Percentiles rank a stretch among this genome's conserved stretches.
These are phyloP conservation scores for Plebejus anna DNA, from an alignment of 2,888 invertebrate species.

Conservation along the genomic window DNA sequence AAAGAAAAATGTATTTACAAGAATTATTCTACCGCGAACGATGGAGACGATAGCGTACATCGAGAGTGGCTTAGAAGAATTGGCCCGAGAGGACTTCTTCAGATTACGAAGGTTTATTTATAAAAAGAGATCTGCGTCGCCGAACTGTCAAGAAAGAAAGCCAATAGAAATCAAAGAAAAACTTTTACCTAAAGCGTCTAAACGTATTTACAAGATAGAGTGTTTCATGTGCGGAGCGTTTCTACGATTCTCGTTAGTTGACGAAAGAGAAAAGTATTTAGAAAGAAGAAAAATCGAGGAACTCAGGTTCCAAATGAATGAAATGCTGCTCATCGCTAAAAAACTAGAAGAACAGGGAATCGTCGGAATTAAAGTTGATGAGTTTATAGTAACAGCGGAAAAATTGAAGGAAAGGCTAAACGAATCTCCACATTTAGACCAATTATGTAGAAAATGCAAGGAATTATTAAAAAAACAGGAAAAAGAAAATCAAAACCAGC, in stretches of 20 bases:
- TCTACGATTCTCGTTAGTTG: constrained; percentile 9
- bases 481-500: neutral
- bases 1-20: constrained; percentile 48
- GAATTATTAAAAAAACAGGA: neutral
- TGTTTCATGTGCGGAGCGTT: constrained; percentile 36
- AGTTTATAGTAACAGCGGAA: constrained; percentile 7
- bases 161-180: constrained; percentile 32
- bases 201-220: constrained; percentile 1
- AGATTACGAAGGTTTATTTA: constrained; percentile 47
- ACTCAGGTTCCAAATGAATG: constrained; percentile 41
- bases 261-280: constrained; percentile 30
- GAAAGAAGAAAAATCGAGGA: constrained; percentile 40
- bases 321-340: constrained; percentile 43
- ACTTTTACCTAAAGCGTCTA: neutral
- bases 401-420: constrained; percentile 1
- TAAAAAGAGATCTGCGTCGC: constrained; percentile 38
- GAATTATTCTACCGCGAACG: constrained; percentile 48
- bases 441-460: constrained; percentile 6
- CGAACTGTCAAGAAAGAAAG: constrained; percentile 28
- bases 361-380: constrained; percentile 29
- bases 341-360: constrained; percentile 40
- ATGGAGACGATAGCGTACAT: constrained; percentile 45
- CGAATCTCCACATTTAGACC: constrained; percentile 1
- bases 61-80: constrained; percentile 45
- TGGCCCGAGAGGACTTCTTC: constrained; percentile 48